Percentiles rank a stretch among this genome's conserved stretches.
Evolutionary conservation across 2,797 vertebrate genomes (phyloP).

Genomic region (Sarcophilus harrisii): DNA sequence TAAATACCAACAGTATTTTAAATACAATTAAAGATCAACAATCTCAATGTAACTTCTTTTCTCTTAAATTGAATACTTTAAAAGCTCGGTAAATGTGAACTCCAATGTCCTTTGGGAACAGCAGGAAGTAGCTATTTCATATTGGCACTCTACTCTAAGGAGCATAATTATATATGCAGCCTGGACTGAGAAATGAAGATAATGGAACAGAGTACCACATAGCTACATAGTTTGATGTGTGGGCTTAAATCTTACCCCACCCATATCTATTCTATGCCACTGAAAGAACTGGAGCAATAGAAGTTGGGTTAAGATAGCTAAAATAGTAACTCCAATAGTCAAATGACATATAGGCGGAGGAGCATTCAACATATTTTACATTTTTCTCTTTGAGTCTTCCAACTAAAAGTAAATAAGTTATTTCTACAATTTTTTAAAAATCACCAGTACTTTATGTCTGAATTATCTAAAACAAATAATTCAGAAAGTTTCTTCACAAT

Average conservation of each 20-base stretch:
- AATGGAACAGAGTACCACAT: slow-evolving; percentile 40
- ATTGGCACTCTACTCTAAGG: neutral
- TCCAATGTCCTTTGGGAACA: slow-evolving; percentile 6
- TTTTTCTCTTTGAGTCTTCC: slow-evolving; percentile 60
- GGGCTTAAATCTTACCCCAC: slow-evolving; percentile 10
- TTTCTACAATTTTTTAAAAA: slow-evolving; percentile 8
- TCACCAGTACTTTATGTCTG: neutral
- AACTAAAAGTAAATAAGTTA: slow-evolving; percentile 39
- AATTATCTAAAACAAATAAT: slow-evolving; percentile 51
- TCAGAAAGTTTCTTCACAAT: slow-evolving; percentile 14
- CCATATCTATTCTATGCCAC: neutral
- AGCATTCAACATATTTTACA: slow-evolving; percentile 54
- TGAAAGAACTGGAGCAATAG: neutral
- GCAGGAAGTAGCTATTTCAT: slow-evolving; percentile 26
- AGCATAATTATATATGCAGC: slow-evolving; percentile 33
- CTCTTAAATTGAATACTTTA: slow-evolving; percentile 1
- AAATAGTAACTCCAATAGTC: neutral
- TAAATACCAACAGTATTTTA: neutral
- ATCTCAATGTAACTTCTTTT: slow-evolving; percentile 14
- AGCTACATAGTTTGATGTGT: slow-evolving; percentile 51
- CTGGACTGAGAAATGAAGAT: slow-evolving; percentile 37
- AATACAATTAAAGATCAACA: slow-evolving; percentile 48
- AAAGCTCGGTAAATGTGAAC: neutral
- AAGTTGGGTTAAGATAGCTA: neutral
- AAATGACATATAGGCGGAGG: neutral